These are phyloP conservation scores for Masnerella sp. DNA, from an alignment of 2,888 invertebrate species.

Conservation along the genomic window DNA sequence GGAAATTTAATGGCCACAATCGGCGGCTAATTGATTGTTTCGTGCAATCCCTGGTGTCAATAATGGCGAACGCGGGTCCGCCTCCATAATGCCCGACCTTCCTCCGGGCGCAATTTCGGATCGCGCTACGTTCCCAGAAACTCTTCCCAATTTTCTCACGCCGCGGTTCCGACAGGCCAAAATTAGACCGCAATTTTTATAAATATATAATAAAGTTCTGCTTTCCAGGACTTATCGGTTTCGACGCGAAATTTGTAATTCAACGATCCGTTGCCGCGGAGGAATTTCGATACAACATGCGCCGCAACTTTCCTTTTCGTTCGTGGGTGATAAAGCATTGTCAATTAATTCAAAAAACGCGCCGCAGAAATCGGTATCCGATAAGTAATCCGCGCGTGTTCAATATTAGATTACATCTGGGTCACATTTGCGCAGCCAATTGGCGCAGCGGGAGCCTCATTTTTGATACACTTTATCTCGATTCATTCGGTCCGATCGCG, in stretches of 20 bases:
- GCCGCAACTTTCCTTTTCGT: slow-evolving; percentile 25
- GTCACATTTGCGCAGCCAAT: slow-evolving; percentile 18
- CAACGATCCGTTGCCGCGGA: slow-evolving; percentile 10
- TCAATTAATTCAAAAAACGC: slow-evolving; percentile 11
- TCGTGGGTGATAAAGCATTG: slow-evolving; percentile 11
- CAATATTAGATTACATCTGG: slow-evolving; percentile 47
- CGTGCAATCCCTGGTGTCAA: slow-evolving; percentile 25
- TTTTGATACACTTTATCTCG: slow-evolving; percentile 19
- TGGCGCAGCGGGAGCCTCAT: slow-evolving; percentile 39
- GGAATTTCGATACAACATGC: slow-evolving; percentile 3
- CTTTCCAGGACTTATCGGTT: slow-evolving; percentile 43
- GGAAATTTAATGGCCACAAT: slow-evolving; percentile 31
- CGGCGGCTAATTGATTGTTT: slow-evolving; percentile 48
- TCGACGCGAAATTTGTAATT: slow-evolving; percentile 36
- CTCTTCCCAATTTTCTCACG: slow-evolving; percentile 48
- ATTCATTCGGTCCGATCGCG: slow-evolving; percentile 5
- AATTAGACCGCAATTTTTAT: slow-evolving; percentile 30
- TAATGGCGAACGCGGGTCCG: slow-evolving; percentile 21
- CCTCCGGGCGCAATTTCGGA: slow-evolving; percentile 38
- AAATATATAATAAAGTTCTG: slow-evolving; percentile 19
- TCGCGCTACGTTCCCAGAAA: slow-evolving; percentile 38
- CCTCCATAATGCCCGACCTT: slow-evolving; percentile 16
- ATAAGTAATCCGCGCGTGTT: slow-evolving; percentile 25
- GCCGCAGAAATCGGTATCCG: slow-evolving; percentile 11
- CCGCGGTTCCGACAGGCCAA: slow-evolving; percentile 26